Evolutionary conservation across 2,888 invertebrate species (phyloP).

Genomic region (Caenorhabditis parvicauda): DNA sequence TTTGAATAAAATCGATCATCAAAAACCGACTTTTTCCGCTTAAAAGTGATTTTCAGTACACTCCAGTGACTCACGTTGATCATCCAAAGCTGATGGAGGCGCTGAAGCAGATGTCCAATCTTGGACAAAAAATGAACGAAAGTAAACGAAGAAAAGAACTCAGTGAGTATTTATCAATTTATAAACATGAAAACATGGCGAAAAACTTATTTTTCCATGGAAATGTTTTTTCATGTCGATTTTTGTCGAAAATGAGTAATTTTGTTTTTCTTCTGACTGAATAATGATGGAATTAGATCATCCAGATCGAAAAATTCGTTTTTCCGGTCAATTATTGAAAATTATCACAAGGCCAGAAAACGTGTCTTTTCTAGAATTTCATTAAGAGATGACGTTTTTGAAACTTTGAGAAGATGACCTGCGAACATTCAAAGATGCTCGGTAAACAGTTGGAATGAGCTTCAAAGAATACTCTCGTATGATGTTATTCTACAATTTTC

Average conservation of each 20-base stretch:
- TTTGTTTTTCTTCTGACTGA: too few species aligned
- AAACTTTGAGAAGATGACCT: too few species aligned
- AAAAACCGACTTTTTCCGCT: not conserved
- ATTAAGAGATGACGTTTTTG: too few species aligned
- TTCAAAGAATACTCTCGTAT: too few species aligned
- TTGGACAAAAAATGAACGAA: conserved; percentile 60
- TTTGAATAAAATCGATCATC: not conserved
- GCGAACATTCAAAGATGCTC: too few species aligned
- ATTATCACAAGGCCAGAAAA: too few species aligned
- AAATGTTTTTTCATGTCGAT: too few species aligned
- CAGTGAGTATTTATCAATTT: conserved; percentile 21
- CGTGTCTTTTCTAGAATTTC: too few species aligned
- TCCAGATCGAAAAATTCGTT: not conserved
- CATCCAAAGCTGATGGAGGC: conserved; percentile 57
- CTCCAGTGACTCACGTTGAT: conserved; percentile 52
- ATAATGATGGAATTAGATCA: not conserved
- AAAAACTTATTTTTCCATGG: not conserved
- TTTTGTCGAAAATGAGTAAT: too few species aligned
- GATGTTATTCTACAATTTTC: too few species aligned
- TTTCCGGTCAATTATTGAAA: not conserved
- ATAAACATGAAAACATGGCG: not conserved
- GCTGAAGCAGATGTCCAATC: conserved; percentile 50
- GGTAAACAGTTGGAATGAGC: too few species aligned
- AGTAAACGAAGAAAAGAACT: conserved; percentile 55
- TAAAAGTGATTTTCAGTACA: conserved; percentile 26